A percentile compares a stretch with the other conserved stretches of the same genome.
phyloP scores from a whole-genome alignment of 1,140 invertebrate genomes.

The Bilobella aurantiaca region DNA sequence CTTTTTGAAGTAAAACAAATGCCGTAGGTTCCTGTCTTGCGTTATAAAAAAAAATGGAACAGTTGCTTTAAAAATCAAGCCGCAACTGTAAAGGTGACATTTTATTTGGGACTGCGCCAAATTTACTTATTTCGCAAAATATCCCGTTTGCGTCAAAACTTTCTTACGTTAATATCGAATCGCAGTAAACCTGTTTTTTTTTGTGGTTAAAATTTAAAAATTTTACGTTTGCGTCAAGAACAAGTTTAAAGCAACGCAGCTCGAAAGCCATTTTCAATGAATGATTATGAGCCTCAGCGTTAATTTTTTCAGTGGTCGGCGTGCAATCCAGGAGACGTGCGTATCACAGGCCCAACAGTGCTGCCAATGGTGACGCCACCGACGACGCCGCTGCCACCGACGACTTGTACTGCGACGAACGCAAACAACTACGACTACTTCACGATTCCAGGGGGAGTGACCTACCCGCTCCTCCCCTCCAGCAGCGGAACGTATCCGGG shows the following conservation, averaged over 20 bases:
- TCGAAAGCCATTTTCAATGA: no score
- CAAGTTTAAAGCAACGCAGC: no score
- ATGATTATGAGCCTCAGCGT: neutral
- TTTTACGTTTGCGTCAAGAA: no score
- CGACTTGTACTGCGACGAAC: neutral
- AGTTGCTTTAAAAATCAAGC: no score
- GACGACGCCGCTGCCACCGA: neutral
- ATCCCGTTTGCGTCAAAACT: no score
- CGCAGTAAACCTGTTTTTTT: no score
- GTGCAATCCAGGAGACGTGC: slow-evolving; percentile 18
- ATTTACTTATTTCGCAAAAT: no score
- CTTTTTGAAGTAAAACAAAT: no score
- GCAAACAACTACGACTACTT: neutral
- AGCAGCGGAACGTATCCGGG: neutral
- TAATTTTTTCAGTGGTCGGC: slow-evolving; percentile 24
- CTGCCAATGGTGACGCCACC: neutral
- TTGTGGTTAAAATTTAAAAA: no score
- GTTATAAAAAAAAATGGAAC: no score
- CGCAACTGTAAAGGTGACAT: neutral
- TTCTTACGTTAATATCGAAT: no score
- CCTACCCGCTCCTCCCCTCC: neutral
- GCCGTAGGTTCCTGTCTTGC: no score
- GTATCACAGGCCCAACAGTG: slow-evolving; percentile 11
- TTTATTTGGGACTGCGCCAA: neutral
- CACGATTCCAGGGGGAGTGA: neutral